phyloP scores from a whole-genome alignment of 2,888 invertebrate genomes.

The Aradus depressus region DNA sequence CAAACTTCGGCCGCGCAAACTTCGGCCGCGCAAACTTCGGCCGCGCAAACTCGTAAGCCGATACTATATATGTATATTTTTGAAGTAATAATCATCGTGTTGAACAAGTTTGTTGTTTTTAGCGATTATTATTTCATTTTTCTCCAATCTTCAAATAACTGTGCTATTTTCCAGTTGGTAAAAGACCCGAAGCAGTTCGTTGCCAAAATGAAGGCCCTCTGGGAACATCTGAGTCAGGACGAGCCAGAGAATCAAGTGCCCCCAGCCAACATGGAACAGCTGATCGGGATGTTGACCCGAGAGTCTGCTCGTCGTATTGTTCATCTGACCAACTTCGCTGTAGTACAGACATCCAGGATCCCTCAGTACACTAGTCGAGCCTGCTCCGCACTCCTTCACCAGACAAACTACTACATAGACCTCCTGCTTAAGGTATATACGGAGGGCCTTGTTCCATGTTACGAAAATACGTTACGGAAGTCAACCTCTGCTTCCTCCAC shows the following conservation, averaged over 20 bases:
- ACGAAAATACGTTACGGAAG: too few species aligned
- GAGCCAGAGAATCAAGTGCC: constrained; percentile 79
- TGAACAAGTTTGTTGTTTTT: too few species aligned
- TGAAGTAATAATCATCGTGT: too few species aligned
- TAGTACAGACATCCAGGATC: constrained; percentile 44
- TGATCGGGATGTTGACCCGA: constrained; percentile 61
- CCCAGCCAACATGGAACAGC: constrained; percentile 64
- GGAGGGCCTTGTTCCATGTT: too few species aligned
- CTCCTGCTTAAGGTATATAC: constrained; percentile 26
- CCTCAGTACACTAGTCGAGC: constrained; percentile 39
- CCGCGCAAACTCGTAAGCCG: too few species aligned
- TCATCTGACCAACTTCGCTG: constrained; percentile 63
- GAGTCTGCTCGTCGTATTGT: constrained; percentile 67
- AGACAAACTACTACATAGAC: constrained; percentile 23
- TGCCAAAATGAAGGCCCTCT: constrained; percentile 60
- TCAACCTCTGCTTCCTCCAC: too few species aligned
- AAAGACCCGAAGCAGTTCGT: constrained; percentile 63
- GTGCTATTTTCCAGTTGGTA: constrained; percentile 47
- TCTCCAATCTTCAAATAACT: too few species aligned
- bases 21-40: too few species aligned
- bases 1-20: too few species aligned
- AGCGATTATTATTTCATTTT: too few species aligned
- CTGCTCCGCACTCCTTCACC: constrained; percentile 19
- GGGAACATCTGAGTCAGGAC: constrained; percentile 56
- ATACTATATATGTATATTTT: too few species aligned